Evolutionary conservation across 2,113 vertebrate species (phyloP).

Genomic region (Rhizomys pruinosus): DNA sequence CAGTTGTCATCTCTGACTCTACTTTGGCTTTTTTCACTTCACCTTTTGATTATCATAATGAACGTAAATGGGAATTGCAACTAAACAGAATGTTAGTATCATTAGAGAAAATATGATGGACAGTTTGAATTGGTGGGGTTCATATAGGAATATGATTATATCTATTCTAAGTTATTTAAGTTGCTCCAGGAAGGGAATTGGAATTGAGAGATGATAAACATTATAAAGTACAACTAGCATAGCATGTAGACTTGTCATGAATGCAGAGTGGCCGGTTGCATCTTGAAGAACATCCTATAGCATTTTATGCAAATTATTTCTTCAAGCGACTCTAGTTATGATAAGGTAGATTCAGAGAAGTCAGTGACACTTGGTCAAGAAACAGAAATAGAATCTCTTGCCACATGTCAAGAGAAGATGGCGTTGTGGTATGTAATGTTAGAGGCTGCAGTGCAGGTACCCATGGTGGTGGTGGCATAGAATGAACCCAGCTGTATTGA

Average conservation of each 20-base stretch:
- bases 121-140: too few species aligned
- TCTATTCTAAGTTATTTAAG: not conserved
- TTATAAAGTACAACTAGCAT: not conserved
- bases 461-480: not conserved
- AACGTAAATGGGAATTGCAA: not conserved
- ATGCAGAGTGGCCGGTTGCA: not conserved
- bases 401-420: not conserved
- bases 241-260: not conserved
- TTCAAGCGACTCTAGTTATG: not conserved
- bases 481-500: not conserved
- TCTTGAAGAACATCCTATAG: not conserved
- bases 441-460: not conserved
- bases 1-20: not conserved
- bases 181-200: not conserved
- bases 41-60: too few species aligned
- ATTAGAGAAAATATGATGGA: not conserved
- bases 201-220: not conserved
- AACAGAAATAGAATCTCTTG: too few species aligned
- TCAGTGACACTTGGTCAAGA: too few species aligned
- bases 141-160: not conserved
- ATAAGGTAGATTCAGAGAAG: not conserved
- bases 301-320: not conserved
- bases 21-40: not conserved
- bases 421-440: not conserved
- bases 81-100: not conserved